Base-by-base conservation (phyloP, 64 coral and sea anemone species). In the Stichodactyla mertensii region DNA sequence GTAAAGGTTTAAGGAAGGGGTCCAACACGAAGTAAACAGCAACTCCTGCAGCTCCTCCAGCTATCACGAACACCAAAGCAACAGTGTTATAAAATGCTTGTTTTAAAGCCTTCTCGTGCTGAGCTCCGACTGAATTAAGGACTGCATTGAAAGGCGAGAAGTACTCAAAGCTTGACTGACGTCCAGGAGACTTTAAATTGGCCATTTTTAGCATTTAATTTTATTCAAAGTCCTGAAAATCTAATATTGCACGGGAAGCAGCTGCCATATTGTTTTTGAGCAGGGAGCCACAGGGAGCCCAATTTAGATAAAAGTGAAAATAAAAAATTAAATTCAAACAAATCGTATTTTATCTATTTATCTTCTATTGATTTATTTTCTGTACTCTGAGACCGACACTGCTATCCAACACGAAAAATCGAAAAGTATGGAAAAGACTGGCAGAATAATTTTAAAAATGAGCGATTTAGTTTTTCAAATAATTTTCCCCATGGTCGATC, bases 31-130 rank as follows among this genome's bases (percentile, higher is more conserved):
- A 99, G 56, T 99, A 99, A 26, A 94, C 97, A 5, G 93, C 97
- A 16, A 99, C 97, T 57, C 92, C 97, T 13, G 97, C 90, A 56
- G 87, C 89, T 55, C 74, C 93, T 52, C 92, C 92, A 10, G 94
- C 54, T 31, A 85, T 54, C 1, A 99, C 90, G 51, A 99, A 99
- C 1, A 99, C 71, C 9, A 99, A 71, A 22, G 97, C 97, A 10
- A 92, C 97, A 0, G 92, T 94, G 86, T 99, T 99, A 64, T 99
- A 99, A 71, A 99, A 99, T 0, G 97, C 97, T 64, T 87, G 85
- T 71, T 94, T 93, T 51, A 99, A 64, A 20, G 86, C 93, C 58
- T 95, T 92, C 51, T 99, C 93, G 89, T 99, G 93, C 45, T 95
- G 87, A 15, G 86, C 88, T 16, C 88, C 90, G 62, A 92, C 92